Base-by-base conservation (phyloP, 2,888 invertebrate genomes). In the Tetanocera ferruginea region DNA sequence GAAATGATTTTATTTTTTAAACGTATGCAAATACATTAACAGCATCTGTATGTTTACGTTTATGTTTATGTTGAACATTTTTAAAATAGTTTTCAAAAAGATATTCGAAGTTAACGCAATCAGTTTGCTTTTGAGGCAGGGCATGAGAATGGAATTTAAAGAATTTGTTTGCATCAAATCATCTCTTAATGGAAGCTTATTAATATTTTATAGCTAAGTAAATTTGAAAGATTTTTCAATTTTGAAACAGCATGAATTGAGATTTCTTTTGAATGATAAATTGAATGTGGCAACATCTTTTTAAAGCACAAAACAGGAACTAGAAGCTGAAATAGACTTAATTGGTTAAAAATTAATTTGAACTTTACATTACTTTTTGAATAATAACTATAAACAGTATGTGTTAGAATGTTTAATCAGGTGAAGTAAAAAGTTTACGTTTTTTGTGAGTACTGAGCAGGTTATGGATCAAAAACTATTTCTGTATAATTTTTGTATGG, bases 71-170 rank as follows among this genome's bases (percentile, higher is more conserved):
- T 19, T 19, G 0, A n/a, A 55, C n/a, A 19, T 55, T 55, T 55
- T 19, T 8, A 55, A n/a, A 55, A n/a, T 55, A 6, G 6, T 5
- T 23, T 19, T 19, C 6, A 19, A 8, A 14, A 8, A 55, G 17
- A 23, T 55, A 55, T 19, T 55, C 23, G 1, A 55, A 19, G n/a
- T 23, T 17, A 17, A 8, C 28, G 62, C 62, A 62, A 62, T 62
- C 1, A 28, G 62, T 5, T 31, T 31, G 17, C 17, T 31, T 62
- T 62, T 62, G 62, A 62, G 62, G 62, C 62, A 62, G 62, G 62
- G 62, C 62, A 62, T 62, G 31, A 17, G 62, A 62, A 31, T 62
- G 62, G 62, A 62, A 62, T 62, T 62, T 31, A 25, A 62, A n/a
- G 25, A 23, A 62, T 62, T 62, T 62, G n/a, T 55, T 9, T 2